phyloP scores from a whole-genome alignment of 1,140 invertebrate genomes.

The Polyergus mexicanus region DNA sequence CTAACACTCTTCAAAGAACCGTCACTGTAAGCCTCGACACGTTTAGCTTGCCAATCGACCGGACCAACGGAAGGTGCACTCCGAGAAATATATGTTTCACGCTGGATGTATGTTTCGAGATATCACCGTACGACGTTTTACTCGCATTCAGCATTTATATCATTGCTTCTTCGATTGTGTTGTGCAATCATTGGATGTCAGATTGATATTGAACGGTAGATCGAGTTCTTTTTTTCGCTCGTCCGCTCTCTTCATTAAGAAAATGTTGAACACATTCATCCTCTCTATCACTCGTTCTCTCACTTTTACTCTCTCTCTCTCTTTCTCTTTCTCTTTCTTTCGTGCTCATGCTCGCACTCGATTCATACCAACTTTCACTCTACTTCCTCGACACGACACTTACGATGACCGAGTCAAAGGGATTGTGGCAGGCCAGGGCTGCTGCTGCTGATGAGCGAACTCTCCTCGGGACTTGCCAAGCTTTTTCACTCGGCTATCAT shows the following conservation, averaged over 20 bases:
- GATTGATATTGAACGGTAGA: neutral
- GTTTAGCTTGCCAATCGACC: neutral
- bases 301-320: conserved; percentile 33
- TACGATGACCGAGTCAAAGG: conserved; percentile 86
- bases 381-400: conserved; percentile 75
- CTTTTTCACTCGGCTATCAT: conserved; percentile 80
- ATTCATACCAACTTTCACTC: conserved; percentile 46
- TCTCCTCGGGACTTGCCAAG: conserved; percentile 72
- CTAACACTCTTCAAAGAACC: neutral
- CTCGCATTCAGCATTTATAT: neutral
- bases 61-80: neutral
- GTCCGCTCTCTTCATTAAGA: neutral
- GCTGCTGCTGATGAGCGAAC: conserved; percentile 79
- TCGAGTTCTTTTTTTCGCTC: conserved; percentile 20
- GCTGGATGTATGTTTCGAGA: neutral
- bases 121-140: conserved; percentile 11
- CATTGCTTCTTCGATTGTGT: neutral
- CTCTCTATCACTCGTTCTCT: conserved; percentile 26
- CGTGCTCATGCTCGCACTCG: conserved; percentile 18
- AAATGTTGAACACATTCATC: too few species aligned
- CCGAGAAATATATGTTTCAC: neutral
- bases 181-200: neutral
- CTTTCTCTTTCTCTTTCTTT: neutral
- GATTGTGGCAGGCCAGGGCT: conserved; percentile 86
- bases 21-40: conserved; percentile 43